phyloP scores from a whole-genome alignment of 2,797 vertebrate species.

The Falco naumanni region DNA sequence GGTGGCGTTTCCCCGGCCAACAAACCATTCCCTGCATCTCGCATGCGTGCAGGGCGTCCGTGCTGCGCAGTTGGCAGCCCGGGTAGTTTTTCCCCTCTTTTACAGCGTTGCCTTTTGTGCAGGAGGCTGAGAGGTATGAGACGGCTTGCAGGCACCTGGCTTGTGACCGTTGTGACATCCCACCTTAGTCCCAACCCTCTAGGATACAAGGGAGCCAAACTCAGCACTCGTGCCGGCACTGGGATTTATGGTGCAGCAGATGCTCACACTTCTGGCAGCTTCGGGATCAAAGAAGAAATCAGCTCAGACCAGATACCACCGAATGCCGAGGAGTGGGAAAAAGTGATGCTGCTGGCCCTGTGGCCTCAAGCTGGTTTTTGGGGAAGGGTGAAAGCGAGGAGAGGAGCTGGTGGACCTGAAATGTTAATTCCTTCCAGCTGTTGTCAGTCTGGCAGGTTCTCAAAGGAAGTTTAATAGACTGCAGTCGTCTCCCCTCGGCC shows the following conservation, averaged over 20 bases:
- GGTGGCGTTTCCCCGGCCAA: rapidly evolving
- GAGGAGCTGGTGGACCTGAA: constrained; percentile 54
- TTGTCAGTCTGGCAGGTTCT: constrained; percentile 72
- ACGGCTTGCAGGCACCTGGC: background rate
- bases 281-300: background rate
- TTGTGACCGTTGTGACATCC: background rate
- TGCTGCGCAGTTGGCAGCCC: background rate
- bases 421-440: constrained; percentile 75
- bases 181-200: background rate
- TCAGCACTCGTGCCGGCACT: rapidly evolving
- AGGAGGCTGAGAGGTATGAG: background rate
- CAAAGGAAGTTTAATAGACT: constrained; percentile 76
- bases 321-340: background rate
- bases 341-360: constrained; percentile 31
- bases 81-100: background rate
- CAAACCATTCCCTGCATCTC: background rate
- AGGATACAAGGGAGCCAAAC: background rate
- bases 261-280: constrained; percentile 24
- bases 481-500: constrained; percentile 52
- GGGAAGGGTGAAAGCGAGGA: constrained; percentile 19
- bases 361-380: background rate
- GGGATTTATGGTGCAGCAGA: background rate
- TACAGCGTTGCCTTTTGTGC: background rate
- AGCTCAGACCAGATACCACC: background rate
- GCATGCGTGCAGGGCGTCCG: rapidly evolving